Evolutionary conservation across 2,797 vertebrate species (phyloP).

Genomic region (Periparus ater): DNA sequence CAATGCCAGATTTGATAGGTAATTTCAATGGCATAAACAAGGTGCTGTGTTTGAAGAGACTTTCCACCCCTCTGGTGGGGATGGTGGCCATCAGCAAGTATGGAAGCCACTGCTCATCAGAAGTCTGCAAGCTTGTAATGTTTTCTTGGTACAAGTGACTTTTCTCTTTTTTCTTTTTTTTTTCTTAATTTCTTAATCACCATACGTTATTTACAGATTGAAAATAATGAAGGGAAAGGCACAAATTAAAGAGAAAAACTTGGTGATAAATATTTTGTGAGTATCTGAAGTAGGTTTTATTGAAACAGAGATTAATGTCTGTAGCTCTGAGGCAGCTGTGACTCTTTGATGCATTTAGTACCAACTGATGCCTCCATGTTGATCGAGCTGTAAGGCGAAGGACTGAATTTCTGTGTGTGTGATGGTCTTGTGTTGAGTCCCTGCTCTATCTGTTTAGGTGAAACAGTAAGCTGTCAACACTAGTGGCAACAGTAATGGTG

Average conservation of each 20-base stretch:
- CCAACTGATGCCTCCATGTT: not conserved
- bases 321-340: not conserved
- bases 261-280: not conserved
- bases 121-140: not conserved
- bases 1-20: not conserved
- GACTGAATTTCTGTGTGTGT: not conserved
- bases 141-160: not conserved
- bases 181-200: not conserved
- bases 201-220: not conserved
- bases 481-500: not conserved
- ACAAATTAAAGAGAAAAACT: not conserved
- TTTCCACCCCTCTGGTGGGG: accelerated
- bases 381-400: not conserved
- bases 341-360: not conserved
- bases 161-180: not conserved
- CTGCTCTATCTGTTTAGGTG: not conserved
- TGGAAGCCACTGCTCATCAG: not conserved
- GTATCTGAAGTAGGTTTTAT: not conserved
- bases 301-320: not conserved
- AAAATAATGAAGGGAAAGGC: not conserved
- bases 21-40: not conserved
- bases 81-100: not conserved
- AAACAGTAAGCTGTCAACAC: not conserved
- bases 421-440: not conserved
- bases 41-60: not conserved